Conservation (phyloP, 2,888 invertebrate genomes). For the Chaetogeoica ovagalla region DNA sequence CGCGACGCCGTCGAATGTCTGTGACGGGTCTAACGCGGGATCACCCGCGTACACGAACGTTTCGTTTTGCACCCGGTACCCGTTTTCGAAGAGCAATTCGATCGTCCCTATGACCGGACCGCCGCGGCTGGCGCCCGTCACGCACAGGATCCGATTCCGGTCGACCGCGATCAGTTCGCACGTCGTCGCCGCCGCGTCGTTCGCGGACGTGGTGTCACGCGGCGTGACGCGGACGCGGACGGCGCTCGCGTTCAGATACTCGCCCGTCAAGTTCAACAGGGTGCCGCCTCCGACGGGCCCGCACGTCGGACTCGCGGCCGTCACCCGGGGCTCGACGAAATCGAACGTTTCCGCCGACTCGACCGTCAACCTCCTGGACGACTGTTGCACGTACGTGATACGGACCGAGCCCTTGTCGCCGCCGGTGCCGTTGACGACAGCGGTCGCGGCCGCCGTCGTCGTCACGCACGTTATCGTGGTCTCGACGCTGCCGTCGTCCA, state of each 20-base stretch:
- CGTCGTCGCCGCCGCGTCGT: too few relatives aligned
- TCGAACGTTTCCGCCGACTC: neutral
- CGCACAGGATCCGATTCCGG: neutral
- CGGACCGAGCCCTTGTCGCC: neutral
- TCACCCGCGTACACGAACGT: constrained; percentile 11
- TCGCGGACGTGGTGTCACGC: too few relatives aligned
- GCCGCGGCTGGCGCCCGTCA: neutral
- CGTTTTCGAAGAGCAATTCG: neutral
- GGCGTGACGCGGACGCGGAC: too few relatives aligned
- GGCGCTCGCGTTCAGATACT: neutral
- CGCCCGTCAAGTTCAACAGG: neutral
- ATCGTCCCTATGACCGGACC: neutral
- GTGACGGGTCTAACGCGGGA: neutral
- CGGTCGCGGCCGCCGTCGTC: neutral
- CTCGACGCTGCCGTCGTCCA: neutral
- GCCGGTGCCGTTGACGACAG: too few relatives aligned
- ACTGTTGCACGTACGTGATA: neutral
- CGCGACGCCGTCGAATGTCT: neutral
- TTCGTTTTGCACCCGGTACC: too few relatives aligned
- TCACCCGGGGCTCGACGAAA: constrained; percentile 5
- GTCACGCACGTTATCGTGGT: neutral
- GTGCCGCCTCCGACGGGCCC: constrained; percentile 6
- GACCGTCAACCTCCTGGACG: neutral
- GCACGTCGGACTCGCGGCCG: neutral
- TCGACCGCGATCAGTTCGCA: too few relatives aligned